Conservation (phyloP, 2,113 vertebrate species). For the Bos indicus region DNA sequence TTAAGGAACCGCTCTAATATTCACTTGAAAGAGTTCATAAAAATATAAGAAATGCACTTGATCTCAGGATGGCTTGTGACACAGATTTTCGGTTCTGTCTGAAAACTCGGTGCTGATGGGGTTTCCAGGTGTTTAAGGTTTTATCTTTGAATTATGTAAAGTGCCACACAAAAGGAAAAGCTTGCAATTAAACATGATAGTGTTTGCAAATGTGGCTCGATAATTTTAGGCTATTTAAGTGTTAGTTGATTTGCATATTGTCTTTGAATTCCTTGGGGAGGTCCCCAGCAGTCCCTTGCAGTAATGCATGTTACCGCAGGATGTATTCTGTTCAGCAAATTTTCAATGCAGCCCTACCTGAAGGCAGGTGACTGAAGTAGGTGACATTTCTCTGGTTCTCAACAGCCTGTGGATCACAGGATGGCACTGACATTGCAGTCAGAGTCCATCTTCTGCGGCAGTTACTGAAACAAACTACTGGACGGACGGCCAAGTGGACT, state of each 20-base stretch:
- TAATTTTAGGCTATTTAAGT: background rate
- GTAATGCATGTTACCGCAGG: background rate
- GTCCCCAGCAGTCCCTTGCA: background rate
- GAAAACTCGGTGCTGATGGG: background rate
- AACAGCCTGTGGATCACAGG: background rate
- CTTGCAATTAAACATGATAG: background rate
- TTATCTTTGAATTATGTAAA: background rate
- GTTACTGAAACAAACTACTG: background rate
- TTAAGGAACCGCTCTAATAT: background rate
- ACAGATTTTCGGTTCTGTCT: background rate
- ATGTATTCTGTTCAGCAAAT: background rate
- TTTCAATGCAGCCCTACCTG: background rate
- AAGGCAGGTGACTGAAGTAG: background rate
- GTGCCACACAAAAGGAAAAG: background rate
- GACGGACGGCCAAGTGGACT: background rate
- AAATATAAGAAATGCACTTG: background rate
- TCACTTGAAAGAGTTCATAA: background rate
- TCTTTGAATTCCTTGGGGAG: background rate
- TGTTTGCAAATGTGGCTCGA: background rate
- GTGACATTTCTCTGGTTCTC: background rate
- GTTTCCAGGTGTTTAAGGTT: background rate
- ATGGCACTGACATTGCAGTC: background rate
- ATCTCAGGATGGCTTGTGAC: background rate
- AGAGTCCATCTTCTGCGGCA: background rate
- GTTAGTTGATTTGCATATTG: background rate